phyloP scores from a whole-genome alignment of 2,113 vertebrate species.

The Hippocampus zosterae region DNA sequence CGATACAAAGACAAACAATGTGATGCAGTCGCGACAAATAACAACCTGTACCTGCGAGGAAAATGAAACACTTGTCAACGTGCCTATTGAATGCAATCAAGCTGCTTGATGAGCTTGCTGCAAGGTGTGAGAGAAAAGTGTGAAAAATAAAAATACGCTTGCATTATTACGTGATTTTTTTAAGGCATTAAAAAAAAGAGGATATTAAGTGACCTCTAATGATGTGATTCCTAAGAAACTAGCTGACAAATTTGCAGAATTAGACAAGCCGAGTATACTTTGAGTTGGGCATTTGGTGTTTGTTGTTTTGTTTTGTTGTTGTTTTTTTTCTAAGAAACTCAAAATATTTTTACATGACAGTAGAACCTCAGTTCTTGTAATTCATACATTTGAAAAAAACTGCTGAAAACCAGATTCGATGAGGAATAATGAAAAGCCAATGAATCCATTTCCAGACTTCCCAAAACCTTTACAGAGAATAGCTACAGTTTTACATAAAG shows the following conservation, averaged over 20 bases:
- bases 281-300: too few relatives aligned
- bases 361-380: neutral
- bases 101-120: neutral
- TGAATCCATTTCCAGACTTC: neutral
- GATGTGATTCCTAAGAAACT: neutral
- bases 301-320: too few relatives aligned
- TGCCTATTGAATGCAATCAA: neutral
- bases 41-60: neutral
- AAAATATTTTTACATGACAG: too few relatives aligned
- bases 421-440: neutral
- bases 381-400: neutral
- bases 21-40: neutral
- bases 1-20: conserved; percentile 16
- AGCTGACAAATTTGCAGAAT: neutral
- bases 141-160: neutral
- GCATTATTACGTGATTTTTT: neutral
- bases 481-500: neutral
- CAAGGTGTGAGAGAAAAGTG: neutral
- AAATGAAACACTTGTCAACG: neutral
- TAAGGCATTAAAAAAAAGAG: neutral
- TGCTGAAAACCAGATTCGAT: neutral
- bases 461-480: neutral
- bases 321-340: too few relatives aligned
- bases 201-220: too few relatives aligned
- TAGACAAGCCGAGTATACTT: neutral